Evolutionary conservation across 1,140 invertebrate species (phyloP).

Genomic region (Leptopilina boulardi): DNA sequence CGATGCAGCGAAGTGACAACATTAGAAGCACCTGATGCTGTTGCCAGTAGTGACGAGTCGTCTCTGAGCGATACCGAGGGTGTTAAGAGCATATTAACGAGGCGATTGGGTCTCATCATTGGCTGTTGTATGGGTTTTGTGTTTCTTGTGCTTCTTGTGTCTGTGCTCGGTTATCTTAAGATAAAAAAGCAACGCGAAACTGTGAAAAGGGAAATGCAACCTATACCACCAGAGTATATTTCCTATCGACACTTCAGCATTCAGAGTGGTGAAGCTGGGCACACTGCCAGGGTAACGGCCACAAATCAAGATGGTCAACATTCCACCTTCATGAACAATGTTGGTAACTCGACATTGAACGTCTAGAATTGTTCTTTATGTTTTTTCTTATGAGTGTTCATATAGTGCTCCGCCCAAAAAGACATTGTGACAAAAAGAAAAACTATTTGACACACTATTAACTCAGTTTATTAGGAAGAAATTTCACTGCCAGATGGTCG

Average conservation of each 20-base stretch:
- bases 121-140: conserved; percentile 90
- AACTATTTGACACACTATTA: not conserved
- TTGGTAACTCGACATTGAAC: conserved; percentile 52
- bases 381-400: conserved; percentile 3
- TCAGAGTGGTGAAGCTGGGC: conserved; percentile 69
- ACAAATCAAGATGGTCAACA: conserved; percentile 54
- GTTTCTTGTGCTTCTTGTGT: conserved; percentile 88
- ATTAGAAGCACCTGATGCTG: conserved; percentile 81
- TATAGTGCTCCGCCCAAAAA: not conserved
- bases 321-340: conserved; percentile 53
- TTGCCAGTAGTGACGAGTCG: conserved; percentile 76
- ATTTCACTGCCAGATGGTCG: conserved; percentile 16
- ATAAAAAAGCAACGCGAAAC: conserved; percentile 88
- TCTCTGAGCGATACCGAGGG: conserved; percentile 75
- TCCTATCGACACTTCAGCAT: conserved; percentile 84
- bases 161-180: conserved; percentile 89
- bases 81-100: conserved; percentile 79
- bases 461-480: not conserved
- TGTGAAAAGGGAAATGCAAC: conserved; percentile 82
- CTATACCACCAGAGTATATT: conserved; percentile 82
- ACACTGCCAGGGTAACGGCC: conserved; percentile 40
- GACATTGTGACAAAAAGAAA: not conserved
- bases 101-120: conserved; percentile 88
- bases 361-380: conserved; percentile 41
- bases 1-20: conserved; percentile 85